phyloP scores from a whole-genome alignment of 1,140 invertebrate genomes.

The Pseudobourletiella spinata region DNA sequence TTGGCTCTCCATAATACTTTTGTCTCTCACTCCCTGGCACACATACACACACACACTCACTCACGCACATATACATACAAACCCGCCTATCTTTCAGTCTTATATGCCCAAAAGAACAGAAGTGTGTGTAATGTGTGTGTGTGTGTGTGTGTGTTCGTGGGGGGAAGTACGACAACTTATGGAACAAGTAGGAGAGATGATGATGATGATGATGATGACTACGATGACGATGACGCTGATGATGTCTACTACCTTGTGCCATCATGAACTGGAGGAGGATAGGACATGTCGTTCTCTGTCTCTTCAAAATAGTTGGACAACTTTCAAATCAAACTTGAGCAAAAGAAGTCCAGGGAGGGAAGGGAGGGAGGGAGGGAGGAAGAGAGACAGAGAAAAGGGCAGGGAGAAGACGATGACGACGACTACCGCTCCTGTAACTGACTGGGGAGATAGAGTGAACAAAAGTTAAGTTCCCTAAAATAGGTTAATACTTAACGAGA shows the following conservation, averaged over 20 bases:
- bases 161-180: too few relatives aligned
- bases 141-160: neutral
- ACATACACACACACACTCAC: too few relatives aligned
- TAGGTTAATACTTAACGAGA: conserved; percentile 6
- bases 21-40: neutral
- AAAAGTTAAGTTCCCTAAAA: conserved; percentile 6
- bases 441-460: too few relatives aligned
- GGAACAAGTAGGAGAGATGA: too few relatives aligned
- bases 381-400: neutral
- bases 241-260: too few relatives aligned
- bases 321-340: conserved; percentile 11
- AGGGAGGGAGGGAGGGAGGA: neutral
- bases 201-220: conserved; percentile 22
- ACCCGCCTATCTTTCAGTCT: too few relatives aligned
- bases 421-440: too few relatives aligned
- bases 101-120: too few relatives aligned
- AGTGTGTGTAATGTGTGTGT: neutral
- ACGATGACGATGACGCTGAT: conserved; percentile 17
- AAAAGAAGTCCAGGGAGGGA: too few relatives aligned
- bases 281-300: conserved; percentile 4
- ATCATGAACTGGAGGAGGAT: conserved; percentile 1
- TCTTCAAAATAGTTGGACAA: conserved; percentile 14
- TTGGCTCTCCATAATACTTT: neutral
- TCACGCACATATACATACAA: too few relatives aligned
- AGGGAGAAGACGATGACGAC: neutral